These are phyloP conservation scores for Lepidothrix coronata DNA, from an alignment of 2,113 vertebrate species.

Conservation along the genomic window DNA sequence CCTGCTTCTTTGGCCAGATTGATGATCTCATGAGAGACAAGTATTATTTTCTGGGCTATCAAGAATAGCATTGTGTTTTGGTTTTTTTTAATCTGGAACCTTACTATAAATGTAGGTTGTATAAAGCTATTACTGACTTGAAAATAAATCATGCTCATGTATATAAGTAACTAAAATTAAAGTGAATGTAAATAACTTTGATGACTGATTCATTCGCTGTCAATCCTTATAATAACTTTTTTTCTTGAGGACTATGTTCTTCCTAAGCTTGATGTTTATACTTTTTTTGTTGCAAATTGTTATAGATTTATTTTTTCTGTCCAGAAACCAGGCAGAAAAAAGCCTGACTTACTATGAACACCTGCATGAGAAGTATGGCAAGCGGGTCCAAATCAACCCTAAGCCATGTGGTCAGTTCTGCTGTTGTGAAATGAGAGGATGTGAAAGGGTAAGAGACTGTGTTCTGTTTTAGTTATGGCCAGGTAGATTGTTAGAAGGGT, in stretches of 20 bases:
- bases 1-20: not conserved
- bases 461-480: not conserved
- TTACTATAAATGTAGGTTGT: not conserved
- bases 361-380: slow-evolving; percentile 70
- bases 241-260: not conserved
- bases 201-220: not conserved
- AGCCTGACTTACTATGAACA: slow-evolving; percentile 85
- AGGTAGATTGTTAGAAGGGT: not conserved
- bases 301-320: not conserved
- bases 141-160: not conserved
- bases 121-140: not conserved
- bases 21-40: not conserved
- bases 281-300: not conserved
- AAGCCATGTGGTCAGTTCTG: slow-evolving; percentile 84
- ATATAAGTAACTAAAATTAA: not conserved
- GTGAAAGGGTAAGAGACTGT: slow-evolving; percentile 77
- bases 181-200: not conserved
- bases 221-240: not conserved
- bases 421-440: slow-evolving; percentile 77
- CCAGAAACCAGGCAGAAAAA: slow-evolving; percentile 85
- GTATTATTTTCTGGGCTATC: not conserved
- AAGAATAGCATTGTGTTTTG: not conserved
- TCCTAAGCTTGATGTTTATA: not conserved
- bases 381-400: slow-evolving; percentile 77
- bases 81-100: not conserved